Base-by-base conservation (phyloP, 2,113 vertebrate genomes). In the Oryzias curvinotus region DNA sequence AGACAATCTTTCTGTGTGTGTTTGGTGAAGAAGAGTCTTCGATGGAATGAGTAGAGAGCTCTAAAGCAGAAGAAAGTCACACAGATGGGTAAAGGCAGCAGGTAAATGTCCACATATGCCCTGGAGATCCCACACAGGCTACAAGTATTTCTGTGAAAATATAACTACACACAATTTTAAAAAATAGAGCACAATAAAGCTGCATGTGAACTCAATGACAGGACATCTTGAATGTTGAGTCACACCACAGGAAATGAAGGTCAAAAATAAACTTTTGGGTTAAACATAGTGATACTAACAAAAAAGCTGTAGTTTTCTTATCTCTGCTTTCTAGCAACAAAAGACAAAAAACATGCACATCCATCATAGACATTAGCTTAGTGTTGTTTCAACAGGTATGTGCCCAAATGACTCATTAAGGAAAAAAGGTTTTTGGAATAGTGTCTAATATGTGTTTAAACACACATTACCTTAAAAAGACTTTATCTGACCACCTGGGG, bases 1-100 rank as follows among this genome's bases (percentile, higher is more conserved):
- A 56, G 47, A 52, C n/a, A 63, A 59, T 45, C 28, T 25, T 13
- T 25, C 21, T 15, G 7, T 3, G 21, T 57, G 19, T 19, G 30
- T 57, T 50, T 65, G 52, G 64, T 71, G 65, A 43, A 57, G 10
- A 21, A 53, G 49, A 54, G 59, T 62, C 90, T 71, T 73, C 91
- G 89, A 83, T 91, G 90, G 90, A 93, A 91, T 88, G 93, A 84
- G 73, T 28, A 28, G 26, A 90, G 87, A 92, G 86, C 93, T 91
- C 92, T 94, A 92, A 94, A 93, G 93, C 83, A 51, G 65, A 90
- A 93, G 92, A 93, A 93, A 93, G 93, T 93, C 95, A 95, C 91
- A 91, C 88, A 92, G 92, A 95, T 95, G 94, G 94, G 96, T 94
- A 89, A 89, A 90, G 87, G 89, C 89, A 92, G 63, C 72, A 69